Base-by-base conservation (phyloP, 2,113 vertebrate genomes). In the Neomonachus schauinslandi region DNA sequence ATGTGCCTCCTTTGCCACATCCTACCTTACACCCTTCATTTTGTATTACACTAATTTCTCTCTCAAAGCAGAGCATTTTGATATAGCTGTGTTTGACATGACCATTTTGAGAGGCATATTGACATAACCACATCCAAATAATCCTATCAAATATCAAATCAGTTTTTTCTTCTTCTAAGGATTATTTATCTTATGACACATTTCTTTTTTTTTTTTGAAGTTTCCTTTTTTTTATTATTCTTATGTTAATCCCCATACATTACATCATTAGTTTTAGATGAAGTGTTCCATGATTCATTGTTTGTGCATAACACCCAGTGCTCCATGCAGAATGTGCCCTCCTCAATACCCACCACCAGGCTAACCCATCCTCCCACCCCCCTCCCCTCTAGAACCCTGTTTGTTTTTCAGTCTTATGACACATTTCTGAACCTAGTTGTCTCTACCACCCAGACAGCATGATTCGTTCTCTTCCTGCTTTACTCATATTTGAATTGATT, bases 41-140 rank as follows among this genome's bases (percentile, higher is more conserved):
- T 57, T 83, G 24, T 71, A 24, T 81, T 84, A 91, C 46, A 59
- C 21, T 71, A 51, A 15, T 72, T 94, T 93, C 39, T 46, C 13
- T 96, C 51, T 96, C 76, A 93, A 71, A 93, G 77, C 33, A 88
- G 31, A 93, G 14, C 24, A n/a, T 80, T 96, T 97, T 94, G 79
- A 55, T 74, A 80, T 67, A 28, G 26, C 53, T 88, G 6, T 88
- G 11, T 91, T 89, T 95, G 26, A 87, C 15, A 15, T 63, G 80
- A 96, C 33, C 71, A 1, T 89, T 96, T 96, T 87, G 33, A 63
- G 19, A 79, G 11, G 22, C 59, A 24, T 89, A 84, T 55, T 83
- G 80, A n/a, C 33, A 92, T 39, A 89, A 55, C 39, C 5, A 89
- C 19, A 85, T 85, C 51, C 22, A 95, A 91, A 92, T 94, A 83